Evolutionary conservation across 2,113 vertebrate genomes (phyloP).

Genomic region (Cyanoliseus patagonus): DNA sequence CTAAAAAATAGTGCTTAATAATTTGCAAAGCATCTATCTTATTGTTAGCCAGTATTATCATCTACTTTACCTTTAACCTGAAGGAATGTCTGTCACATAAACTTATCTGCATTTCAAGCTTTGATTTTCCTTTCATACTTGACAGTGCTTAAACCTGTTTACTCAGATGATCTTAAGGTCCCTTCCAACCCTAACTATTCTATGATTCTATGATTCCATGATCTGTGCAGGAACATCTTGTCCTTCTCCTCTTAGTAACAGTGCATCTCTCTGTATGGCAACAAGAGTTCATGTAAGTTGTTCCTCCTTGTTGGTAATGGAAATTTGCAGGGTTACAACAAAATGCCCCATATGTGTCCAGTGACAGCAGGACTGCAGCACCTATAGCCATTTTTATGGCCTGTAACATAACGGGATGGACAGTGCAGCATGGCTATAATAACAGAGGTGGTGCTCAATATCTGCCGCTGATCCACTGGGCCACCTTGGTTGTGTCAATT

Average conservation of each 20-base stretch:
- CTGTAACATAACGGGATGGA: neutral
- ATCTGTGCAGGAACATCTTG: constrained; percentile 34
- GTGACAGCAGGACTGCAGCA: neutral
- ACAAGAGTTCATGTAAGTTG: neutral
- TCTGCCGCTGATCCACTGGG: neutral
- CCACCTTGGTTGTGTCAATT: neutral
- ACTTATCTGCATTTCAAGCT: constrained; percentile 1
- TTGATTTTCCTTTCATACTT: constrained; percentile 16
- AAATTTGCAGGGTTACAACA: neutral
- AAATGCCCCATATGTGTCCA: neutral
- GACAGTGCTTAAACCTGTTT: constrained; percentile 30
- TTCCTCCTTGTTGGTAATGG: neutral
- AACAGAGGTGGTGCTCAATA: neutral
- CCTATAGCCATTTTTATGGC: neutral
- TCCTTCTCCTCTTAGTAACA: constrained; percentile 52
- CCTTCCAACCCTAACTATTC: no score
- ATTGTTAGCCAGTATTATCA: neutral
- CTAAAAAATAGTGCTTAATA: neutral
- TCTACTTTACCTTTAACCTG: neutral
- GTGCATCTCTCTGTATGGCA: constrained; percentile 4
- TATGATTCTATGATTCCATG: no score
- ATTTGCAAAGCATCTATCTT: neutral
- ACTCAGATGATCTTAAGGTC: neutral
- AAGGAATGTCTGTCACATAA: neutral
- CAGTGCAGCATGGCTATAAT: neutral